Evolutionary conservation across 2,888 invertebrate genomes (phyloP), one percentile per base, ranked within the genome.

Genomic region (Cepaea hortensis): DNA sequence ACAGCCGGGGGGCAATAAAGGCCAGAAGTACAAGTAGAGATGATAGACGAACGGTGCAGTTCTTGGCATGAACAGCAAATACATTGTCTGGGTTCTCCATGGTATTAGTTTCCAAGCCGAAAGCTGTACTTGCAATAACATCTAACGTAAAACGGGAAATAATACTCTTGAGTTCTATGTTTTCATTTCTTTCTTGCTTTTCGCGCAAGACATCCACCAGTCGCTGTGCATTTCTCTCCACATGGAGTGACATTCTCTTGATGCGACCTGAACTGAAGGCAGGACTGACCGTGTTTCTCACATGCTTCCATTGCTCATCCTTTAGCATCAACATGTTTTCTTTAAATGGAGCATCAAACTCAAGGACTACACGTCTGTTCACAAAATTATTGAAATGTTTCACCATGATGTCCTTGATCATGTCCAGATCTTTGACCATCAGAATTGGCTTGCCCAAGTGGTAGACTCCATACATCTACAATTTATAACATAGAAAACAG

Each of bases 251-350:
- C 77, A 91, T 91, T 81, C 86, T 84, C 82, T 90, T 91, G 23
- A 91, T 89, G 72, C 90, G 90, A 20, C 89, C 90, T 6, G 89
- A 88, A 76, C 91, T 91, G 85, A 91, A 91, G 5, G 90, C 88
- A n/a, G 91, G 91, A 23, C 90, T 89, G 50, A 91, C 83, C 20
- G 89, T 88, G 76, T 89, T 90, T 68, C 91, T 87, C 4, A 90
- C 90, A 35, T 89, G 88, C 70, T 90, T 90, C 91, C 91, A 91
- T 48, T 88, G 87, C 23, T 89, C 88, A 77, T 89, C 90, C 73
- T 87, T 88, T n/a, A 88, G 76, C 23, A 77, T 75, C 62, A 89
- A 62, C 81, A 90, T 80, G 15, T 65, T 85, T 15, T 85, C 80
- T 5, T 68, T 70, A 50, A 81, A 82, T 15, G 85, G 85, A 15